Percentiles rank a stretch among this genome's conserved stretches.
Evolutionary conservation across 2,797 vertebrate genomes (phyloP).

Genomic region (Enteromius thamalakanensis): DNA sequence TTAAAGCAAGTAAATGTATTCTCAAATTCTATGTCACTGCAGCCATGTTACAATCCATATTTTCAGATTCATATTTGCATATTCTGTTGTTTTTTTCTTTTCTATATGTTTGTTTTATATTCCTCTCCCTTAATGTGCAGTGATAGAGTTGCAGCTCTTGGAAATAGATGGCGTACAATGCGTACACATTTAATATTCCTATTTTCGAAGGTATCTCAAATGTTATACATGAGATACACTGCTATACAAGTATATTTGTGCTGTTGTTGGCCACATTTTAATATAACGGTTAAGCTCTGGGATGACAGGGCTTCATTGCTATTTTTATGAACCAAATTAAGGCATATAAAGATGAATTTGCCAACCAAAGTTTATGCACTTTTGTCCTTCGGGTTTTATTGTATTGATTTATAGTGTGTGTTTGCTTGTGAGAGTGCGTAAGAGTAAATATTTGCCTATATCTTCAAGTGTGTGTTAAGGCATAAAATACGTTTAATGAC

Average conservation of each 20-base stretch:
- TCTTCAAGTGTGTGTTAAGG: constrained; percentile 10
- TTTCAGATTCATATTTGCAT: neutral
- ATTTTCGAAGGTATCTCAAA: neutral
- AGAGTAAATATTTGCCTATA: constrained; percentile 41
- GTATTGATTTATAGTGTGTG: neutral
- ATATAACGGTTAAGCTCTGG: neutral
- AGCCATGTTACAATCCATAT: neutral
- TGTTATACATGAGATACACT: neutral
- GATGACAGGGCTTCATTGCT: neutral
- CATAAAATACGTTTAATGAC: constrained; percentile 8
- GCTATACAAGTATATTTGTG: neutral
- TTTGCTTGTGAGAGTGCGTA: constrained; percentile 7
- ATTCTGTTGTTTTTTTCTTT: neutral
- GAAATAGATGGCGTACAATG: neutral
- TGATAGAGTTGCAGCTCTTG: neutral
- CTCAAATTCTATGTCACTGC: neutral
- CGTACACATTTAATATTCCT: neutral
- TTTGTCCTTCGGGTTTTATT: constrained; percentile 11
- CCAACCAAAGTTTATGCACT: neutral
- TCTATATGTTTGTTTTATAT: neutral
- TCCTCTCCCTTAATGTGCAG: neutral
- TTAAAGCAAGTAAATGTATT: neutral
- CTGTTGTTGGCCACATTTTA: neutral
- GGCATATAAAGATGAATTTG: constrained; percentile 11
- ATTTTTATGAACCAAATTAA: neutral